phyloP scores from a whole-genome alignment of 1,140 invertebrate genomes.

The Tetragonula clypearis region DNA sequence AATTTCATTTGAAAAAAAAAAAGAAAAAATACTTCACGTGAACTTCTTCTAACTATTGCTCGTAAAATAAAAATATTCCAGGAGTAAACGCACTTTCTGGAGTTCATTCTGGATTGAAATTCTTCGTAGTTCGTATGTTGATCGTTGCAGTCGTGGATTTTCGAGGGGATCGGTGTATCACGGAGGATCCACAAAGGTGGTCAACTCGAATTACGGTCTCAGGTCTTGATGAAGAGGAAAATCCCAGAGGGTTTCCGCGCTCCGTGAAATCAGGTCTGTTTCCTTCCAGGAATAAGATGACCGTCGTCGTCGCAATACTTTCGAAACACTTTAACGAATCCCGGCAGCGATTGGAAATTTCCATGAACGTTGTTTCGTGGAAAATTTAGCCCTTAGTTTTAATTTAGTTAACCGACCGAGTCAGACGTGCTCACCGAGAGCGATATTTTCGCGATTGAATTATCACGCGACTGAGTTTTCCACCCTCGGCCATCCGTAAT shows the following conservation, averaged over 20 bases:
- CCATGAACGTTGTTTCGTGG: background rate
- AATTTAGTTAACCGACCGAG: too few relatives aligned
- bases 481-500: background rate
- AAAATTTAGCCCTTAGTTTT: background rate
- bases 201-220: slow-evolving; percentile 13
- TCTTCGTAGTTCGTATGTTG: background rate
- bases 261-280: background rate
- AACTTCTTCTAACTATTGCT: too few relatives aligned
- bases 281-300: background rate
- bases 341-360: background rate
- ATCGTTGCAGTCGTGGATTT: background rate
- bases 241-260: background rate
- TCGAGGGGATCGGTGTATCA: background rate
- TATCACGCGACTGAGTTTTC: background rate
- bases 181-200: background rate
- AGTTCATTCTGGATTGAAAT: background rate
- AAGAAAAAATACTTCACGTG: too few relatives aligned
- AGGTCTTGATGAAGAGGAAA: background rate
- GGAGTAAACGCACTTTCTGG: too few relatives aligned
- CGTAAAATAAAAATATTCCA: too few relatives aligned
- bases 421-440: background rate
- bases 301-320: background rate
- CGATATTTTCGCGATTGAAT: background rate
- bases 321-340: background rate
- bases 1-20: too few relatives aligned